Percentiles rank a stretch among this genome's conserved stretches.
Conservation (phyloP, 1,140 invertebrate genomes). For the Aculops lycopersici region DNA sequence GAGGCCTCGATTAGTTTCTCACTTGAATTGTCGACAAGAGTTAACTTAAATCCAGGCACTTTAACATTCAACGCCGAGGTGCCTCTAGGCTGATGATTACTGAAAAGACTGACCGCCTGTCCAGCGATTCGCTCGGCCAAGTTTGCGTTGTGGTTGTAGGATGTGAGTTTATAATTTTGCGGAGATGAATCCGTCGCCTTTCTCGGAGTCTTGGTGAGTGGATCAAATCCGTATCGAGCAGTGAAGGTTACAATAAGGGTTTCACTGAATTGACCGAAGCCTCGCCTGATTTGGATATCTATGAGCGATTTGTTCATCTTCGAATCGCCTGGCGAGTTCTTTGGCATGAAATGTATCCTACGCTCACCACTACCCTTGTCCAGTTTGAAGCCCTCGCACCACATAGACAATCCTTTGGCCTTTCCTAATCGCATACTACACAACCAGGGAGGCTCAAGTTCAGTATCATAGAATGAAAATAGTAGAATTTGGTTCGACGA, state of each 20-base stretch:
- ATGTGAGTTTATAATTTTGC: conserved; percentile 27
- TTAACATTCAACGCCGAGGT: conserved; percentile 1
- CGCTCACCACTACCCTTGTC: conserved; percentile 33
- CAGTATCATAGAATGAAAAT: conserved; percentile 68
- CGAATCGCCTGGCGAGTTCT: conserved; percentile 27
- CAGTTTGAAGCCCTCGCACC: conserved; percentile 47
- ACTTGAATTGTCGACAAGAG: conserved; percentile 35
- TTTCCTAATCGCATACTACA: conserved; percentile 34
- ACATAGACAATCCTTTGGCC: conserved; percentile 25
- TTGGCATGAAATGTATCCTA: conserved; percentile 26
- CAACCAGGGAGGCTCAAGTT: conserved; percentile 29
- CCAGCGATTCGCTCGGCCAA: not conserved
- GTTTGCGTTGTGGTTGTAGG: conserved; percentile 16
- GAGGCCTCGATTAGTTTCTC: conserved; percentile 58
- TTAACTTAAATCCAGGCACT: conserved; percentile 34
- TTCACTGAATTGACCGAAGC: too few relatives aligned
- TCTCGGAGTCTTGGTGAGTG: not conserved
- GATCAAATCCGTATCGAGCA: conserved; percentile 1
- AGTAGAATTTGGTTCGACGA: conserved; percentile 66
- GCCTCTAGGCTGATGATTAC: not conserved
- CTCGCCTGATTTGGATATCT: not conserved
- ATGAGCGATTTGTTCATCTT: conserved; percentile 10
- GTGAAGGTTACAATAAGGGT: not conserved
- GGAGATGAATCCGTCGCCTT: conserved; percentile 23
- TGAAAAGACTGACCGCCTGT: not conserved